A percentile compares a stretch with the other conserved stretches of the same genome.
Conservation (phyloP, 1,140 invertebrate genomes). For the Ips nitidus region DNA sequence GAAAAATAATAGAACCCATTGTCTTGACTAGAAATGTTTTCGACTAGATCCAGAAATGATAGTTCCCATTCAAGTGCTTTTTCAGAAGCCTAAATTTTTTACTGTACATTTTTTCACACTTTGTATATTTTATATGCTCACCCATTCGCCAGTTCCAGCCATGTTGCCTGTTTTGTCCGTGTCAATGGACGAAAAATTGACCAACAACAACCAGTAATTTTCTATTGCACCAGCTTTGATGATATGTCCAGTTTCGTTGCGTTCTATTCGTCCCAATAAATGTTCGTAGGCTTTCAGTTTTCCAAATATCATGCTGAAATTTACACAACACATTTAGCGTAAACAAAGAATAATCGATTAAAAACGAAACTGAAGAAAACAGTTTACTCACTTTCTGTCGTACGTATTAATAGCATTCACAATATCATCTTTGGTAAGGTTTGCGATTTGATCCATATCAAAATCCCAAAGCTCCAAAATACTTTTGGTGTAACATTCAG, state of each 20-base stretch:
- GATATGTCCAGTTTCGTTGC: conserved; percentile 63
- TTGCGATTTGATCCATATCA: conserved; percentile 57
- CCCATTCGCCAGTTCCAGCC: conserved; percentile 74
- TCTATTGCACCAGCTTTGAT: conserved; percentile 64
- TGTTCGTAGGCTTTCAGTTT: conserved; percentile 66
- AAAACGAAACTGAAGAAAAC: not conserved
- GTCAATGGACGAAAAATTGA: conserved; percentile 68
- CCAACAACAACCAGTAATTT: conserved; percentile 63
- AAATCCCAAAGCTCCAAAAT: conserved; percentile 73
- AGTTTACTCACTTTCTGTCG: conserved; percentile 51
- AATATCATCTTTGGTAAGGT: conserved; percentile 63
- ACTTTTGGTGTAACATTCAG: conserved; percentile 64
- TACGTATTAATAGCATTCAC: conserved; percentile 61
- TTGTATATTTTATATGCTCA: conserved; percentile 38
- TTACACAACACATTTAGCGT: conserved; percentile 10
- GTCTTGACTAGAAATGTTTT: conserved; percentile 49
- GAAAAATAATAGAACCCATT: conserved; percentile 63
- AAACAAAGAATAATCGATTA: conserved; percentile 3
- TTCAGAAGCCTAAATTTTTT: conserved; percentile 56
- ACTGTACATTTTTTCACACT: not conserved
- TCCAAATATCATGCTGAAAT: conserved; percentile 62
- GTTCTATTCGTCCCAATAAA: conserved; percentile 63
- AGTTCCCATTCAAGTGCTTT: conserved; percentile 67
- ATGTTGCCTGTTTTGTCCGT: conserved; percentile 66
- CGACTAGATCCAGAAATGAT: conserved; percentile 59